Base-by-base conservation (phyloP, 2,113 vertebrate species). In the Grammomys dolichurus region DNA sequence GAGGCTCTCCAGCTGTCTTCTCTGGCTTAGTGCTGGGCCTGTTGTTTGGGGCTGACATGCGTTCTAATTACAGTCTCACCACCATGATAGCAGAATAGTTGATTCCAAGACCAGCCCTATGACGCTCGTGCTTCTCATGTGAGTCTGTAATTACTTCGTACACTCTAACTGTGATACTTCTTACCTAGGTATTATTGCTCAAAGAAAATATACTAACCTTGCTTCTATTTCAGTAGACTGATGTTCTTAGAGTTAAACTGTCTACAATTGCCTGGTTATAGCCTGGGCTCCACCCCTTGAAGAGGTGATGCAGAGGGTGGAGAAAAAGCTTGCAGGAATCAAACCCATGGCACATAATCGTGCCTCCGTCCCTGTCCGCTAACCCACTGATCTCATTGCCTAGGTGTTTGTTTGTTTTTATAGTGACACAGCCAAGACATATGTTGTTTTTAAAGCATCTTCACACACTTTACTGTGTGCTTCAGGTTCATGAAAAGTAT, bases 221-320 rank as follows among this genome's bases (percentile, higher is more conserved):
- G 36, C 91, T 96, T 96, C 87, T 96, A 77, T 93, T 84, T 84
- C 33, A 40, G 11, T 56, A 33, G 93, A 7, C 95, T 92, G 93
- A 63, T 43, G 60, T 6, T 22, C 43, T 86, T 56, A 43, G n/a
- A 1, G 31, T 16, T 46, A 58, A 56, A 63, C 58, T 93, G 31
- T 51, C 33, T 51, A 56, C 51, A 56, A 8, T 6, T 31, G 72
- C 48, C 46, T 70, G 11, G 31, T 22, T 40, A 72, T 40, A 60
- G 33, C 17, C 40, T 81, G 31, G 48, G 36, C 48, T 87, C 40
- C 56, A 20, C 84, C n/a, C 46, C 73, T 31, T 36, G 14, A 40
- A 28, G 60, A 6, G 86, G 31, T 20, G 14, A 46, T 36, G 26
- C 24, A 17, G 31, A 88, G 26, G 54, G 65, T 90, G 28, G 86